Evolutionary conservation across 1,140 invertebrate genomes (phyloP).

Genomic region (Acromyrmex charruanus): DNA sequence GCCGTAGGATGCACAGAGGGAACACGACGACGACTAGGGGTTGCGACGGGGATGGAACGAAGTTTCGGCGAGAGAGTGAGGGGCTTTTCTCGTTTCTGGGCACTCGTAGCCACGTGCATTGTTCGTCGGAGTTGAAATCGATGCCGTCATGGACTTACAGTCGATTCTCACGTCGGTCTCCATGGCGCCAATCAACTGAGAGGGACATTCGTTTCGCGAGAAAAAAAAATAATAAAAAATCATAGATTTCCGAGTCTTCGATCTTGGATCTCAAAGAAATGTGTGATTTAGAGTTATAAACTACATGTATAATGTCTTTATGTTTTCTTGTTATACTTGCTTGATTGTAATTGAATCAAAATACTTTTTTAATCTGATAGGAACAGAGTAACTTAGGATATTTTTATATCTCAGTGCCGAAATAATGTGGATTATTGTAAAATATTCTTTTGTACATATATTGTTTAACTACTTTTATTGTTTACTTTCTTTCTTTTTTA

Average conservation of each 20-base stretch:
- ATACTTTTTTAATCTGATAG: neutral
- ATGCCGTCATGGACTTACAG: conserved; percentile 69
- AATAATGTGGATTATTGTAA: too few relatives aligned
- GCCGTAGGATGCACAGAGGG: conserved; percentile 65
- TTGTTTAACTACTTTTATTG: too few relatives aligned
- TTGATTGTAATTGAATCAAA: neutral
- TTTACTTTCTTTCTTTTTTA: too few relatives aligned
- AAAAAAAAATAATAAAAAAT: conserved; percentile 27
- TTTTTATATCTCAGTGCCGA: too few relatives aligned
- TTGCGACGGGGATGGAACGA: conserved; percentile 42
- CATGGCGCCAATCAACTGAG: conserved; percentile 59
- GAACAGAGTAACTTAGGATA: too few relatives aligned
- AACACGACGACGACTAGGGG: conserved; percentile 48
- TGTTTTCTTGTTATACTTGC: neutral
- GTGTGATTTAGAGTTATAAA: neutral
- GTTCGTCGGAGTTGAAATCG: conserved; percentile 71
- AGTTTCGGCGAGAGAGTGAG: conserved; percentile 53
- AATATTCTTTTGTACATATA: too few relatives aligned
- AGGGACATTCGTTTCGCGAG: conserved; percentile 37
- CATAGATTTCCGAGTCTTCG: neutral
- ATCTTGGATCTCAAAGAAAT: neutral
- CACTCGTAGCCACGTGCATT: conserved; percentile 73
- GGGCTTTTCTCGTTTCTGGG: conserved; percentile 66
- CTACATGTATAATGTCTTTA: neutral
- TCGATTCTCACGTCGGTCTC: conserved; percentile 70